phyloP scores from a whole-genome alignment of 2,113 vertebrate genomes.

The Burhinus bistriatus region DNA sequence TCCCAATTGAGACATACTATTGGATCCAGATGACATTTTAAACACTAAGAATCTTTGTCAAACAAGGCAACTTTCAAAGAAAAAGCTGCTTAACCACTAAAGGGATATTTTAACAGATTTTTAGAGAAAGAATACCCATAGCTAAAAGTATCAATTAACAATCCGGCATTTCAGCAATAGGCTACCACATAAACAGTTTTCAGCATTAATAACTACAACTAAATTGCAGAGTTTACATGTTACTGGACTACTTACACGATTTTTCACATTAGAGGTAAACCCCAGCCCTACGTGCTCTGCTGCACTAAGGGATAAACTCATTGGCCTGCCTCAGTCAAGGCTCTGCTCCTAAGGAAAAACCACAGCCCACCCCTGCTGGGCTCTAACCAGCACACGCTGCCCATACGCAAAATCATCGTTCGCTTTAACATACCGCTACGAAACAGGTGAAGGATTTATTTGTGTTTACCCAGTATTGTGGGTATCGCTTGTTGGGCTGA shows the following conservation, averaged over 20 bases:
- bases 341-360: neutral
- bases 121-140: neutral
- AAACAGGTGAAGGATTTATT: neutral
- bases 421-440: too few relatives aligned
- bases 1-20: slow-evolving; percentile 3
- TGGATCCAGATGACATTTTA: slow-evolving; percentile 39
- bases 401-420: neutral
- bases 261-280: neutral
- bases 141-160: neutral
- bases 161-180: neutral
- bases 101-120: neutral
- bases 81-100: neutral
- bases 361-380: neutral
- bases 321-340: neutral
- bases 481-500: neutral
- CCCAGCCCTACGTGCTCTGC: neutral
- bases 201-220: neutral
- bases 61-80: neutral
- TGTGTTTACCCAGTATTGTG: neutral
- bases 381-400: neutral
- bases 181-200: neutral
- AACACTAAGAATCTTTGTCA: slow-evolving; percentile 4
- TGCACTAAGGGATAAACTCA: neutral
- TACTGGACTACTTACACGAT: neutral
- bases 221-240: neutral